phyloP scores from a whole-genome alignment of 37 sponge, comb jelly and placozoan genomes.

The Beroe ovata region DNA sequence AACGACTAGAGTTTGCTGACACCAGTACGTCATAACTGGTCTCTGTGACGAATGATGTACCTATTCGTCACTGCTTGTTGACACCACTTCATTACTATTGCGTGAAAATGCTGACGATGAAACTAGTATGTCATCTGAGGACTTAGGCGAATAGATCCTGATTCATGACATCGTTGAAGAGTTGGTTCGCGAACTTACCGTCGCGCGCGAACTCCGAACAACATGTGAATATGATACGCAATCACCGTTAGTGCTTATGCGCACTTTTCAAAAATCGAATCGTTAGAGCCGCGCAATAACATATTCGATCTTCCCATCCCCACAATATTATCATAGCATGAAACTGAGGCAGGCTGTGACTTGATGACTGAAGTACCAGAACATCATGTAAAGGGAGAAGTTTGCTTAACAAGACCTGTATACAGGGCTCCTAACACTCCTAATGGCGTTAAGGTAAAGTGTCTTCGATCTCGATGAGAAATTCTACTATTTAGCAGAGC shows the following conservation, averaged over 20 bases:
- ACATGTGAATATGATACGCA: background rate
- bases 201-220: conserved; percentile 17
- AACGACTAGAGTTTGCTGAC: too few species aligned
- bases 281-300: background rate
- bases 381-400: conserved; percentile 1
- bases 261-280: conserved; percentile 31
- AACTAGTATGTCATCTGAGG: background rate
- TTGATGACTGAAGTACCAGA: background rate
- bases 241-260: background rate
- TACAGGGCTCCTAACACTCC: conserved; percentile 43
- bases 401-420: conserved; percentile 23
- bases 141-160: too few species aligned
- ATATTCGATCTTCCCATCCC: too few species aligned
- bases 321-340: background rate
- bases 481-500: too few species aligned
- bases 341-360: background rate
- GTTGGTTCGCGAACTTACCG: background rate
- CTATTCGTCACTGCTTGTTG: too few species aligned
- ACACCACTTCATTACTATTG: too few species aligned
- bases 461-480: too few species aligned
- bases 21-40: too few species aligned
- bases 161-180: background rate
- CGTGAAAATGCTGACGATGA: too few species aligned
- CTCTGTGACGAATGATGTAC: too few species aligned
- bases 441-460: conserved; percentile 10